Percentiles rank a stretch among this genome's conserved stretches.
Evolutionary conservation across 2,113 vertebrate genomes (phyloP).

Genomic region (Arenaria interpres): DNA sequence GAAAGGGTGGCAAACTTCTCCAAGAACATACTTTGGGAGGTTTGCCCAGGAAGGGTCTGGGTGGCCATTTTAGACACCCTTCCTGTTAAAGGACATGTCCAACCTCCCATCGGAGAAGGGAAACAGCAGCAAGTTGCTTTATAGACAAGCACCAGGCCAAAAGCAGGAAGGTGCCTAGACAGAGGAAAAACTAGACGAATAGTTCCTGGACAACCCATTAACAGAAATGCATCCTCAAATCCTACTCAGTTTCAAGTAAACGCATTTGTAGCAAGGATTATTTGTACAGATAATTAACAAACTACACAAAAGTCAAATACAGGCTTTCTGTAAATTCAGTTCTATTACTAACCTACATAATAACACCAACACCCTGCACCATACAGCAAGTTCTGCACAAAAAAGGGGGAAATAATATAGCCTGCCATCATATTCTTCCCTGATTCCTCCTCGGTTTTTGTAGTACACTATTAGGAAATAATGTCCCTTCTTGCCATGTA

Average conservation of each 20-base stretch:
- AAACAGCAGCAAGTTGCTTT: neutral
- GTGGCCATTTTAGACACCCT: neutral
- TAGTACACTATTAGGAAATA: neutral
- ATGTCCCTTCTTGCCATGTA: neutral
- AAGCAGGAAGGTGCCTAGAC: neutral
- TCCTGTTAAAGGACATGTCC: neutral
- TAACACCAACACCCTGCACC: neutral
- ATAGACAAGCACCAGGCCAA: neutral
- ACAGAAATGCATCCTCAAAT: neutral
- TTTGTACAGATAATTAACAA: neutral
- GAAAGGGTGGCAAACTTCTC: neutral
- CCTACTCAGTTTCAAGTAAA: neutral
- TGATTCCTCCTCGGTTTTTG: rapidly evolving
- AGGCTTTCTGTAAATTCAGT: neutral
- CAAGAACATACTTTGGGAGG: neutral
- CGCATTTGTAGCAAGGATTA: neutral
- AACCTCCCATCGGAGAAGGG: rapidly evolving
- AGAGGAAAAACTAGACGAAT: neutral
- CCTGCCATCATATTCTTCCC: neutral
- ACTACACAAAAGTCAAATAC: neutral
- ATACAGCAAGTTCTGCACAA: neutral
- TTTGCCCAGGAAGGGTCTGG: neutral
- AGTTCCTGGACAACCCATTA: neutral
- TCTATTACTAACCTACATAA: neutral
- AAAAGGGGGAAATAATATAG: neutral